phyloP scores from a whole-genome alignment of 2,888 invertebrate genomes.

The Entomobrya proxima region DNA sequence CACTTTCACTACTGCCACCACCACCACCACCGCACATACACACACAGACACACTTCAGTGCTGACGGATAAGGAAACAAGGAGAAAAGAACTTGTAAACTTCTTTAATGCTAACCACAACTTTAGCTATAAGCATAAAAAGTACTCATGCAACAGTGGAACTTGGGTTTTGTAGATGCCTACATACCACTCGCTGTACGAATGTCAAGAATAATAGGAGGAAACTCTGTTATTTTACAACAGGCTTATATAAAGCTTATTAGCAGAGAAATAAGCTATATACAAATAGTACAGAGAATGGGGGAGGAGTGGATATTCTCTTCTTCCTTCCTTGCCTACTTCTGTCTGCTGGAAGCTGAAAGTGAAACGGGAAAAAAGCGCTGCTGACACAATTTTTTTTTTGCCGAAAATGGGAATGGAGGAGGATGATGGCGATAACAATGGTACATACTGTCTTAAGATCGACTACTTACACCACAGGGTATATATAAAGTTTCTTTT shows the following conservation, averaged over 20 bases:
- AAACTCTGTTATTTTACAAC: constrained; percentile 25
- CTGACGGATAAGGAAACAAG: not conserved
- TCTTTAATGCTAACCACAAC: constrained; percentile 45
- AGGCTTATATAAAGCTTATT: not conserved
- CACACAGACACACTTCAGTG: constrained; percentile 43
- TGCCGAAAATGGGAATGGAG: not conserved
- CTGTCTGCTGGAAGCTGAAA: not conserved
- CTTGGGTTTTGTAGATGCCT: no score
- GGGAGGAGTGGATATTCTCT: constrained; percentile 22
- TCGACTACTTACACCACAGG: no score
- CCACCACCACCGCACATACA: not conserved
- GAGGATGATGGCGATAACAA: constrained; percentile 20
- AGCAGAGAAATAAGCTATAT: not conserved
- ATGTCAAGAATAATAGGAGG: not conserved
- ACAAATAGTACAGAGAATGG: not conserved
- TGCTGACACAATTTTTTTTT: constrained; percentile 33
- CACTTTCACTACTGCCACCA: not conserved
- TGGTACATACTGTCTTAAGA: no score
- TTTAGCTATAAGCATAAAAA: constrained; percentile 28
- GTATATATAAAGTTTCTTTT: no score
- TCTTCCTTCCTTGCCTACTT: not conserved
- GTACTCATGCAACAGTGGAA: constrained; percentile 31
- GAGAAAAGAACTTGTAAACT: constrained; percentile 46
- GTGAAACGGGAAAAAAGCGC: constrained; percentile 27
- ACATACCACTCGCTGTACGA: not conserved